A percentile compares a stretch with the other conserved stretches of the same genome.
phyloP scores from a whole-genome alignment of 2,797 vertebrate genomes.

The Macropus fuliginosus region DNA sequence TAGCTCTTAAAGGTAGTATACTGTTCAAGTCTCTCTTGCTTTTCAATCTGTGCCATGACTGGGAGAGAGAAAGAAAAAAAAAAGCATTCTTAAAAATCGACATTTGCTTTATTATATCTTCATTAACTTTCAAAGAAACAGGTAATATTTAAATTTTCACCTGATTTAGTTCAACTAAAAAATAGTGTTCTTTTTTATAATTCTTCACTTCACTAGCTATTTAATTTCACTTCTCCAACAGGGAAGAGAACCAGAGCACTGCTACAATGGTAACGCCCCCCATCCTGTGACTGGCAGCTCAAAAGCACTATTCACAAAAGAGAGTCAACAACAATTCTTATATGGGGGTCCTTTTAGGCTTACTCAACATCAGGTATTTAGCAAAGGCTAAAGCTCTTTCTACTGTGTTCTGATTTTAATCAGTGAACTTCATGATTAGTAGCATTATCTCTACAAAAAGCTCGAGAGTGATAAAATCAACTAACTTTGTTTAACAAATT shows the following conservation, averaged over 20 bases:
- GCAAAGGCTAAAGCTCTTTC: neutral
- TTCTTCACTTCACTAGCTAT: neutral
- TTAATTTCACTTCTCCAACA: neutral
- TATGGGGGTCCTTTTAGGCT: neutral
- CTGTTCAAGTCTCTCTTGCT: constrained; percentile 91
- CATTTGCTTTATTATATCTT: constrained; percentile 26
- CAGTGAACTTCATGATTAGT: constrained; percentile 25
- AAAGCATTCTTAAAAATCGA: constrained; percentile 63
- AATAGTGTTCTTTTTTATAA: constrained; percentile 16
- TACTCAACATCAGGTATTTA: neutral
- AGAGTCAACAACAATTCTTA: neutral
- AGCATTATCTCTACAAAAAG: constrained; percentile 8
- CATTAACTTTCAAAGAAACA: constrained; percentile 36
- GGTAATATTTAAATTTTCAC: constrained; percentile 41
- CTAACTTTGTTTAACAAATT: neutral
- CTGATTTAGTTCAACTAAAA: constrained; percentile 51
- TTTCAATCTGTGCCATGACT: constrained; percentile 90
- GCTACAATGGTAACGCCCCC: neutral
- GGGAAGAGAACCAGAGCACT: neutral
- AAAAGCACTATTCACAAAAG: neutral
- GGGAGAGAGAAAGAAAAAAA: constrained; percentile 70
- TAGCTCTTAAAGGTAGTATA: constrained; percentile 89
- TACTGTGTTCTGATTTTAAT: constrained; percentile 19
- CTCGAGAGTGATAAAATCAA: neutral
- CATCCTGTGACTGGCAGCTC: neutral